These are phyloP conservation scores for Drosophila neonasuta DNA, from an alignment of 2,888 invertebrate species.

Conservation along the genomic window DNA sequence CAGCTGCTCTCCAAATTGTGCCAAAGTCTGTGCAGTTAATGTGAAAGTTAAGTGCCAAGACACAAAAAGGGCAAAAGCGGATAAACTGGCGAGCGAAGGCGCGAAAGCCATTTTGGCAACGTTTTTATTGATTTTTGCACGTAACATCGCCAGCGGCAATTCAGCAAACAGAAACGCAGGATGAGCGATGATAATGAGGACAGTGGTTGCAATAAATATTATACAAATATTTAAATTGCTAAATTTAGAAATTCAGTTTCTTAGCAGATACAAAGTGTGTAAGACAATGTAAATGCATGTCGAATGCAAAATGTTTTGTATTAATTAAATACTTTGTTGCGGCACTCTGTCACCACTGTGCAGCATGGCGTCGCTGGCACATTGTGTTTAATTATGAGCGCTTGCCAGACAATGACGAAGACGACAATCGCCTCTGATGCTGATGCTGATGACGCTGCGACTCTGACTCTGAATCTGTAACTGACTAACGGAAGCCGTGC, in stretches of 20 bases:
- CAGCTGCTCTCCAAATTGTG: constrained; percentile 39
- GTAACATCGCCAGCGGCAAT: constrained; percentile 27
- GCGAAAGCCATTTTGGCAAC: constrained; percentile 65
- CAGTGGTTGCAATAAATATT: constrained; percentile 30
- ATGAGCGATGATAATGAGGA: constrained; percentile 16
- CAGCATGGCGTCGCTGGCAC: constrained; percentile 34
- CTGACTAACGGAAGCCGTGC: constrained; percentile 52
- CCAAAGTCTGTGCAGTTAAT: constrained; percentile 57
- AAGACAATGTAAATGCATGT: background rate
- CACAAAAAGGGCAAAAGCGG: constrained; percentile 40
- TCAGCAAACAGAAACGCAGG: background rate
- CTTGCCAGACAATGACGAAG: constrained; percentile 61
- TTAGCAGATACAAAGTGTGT: background rate
- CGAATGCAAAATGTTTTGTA: background rate
- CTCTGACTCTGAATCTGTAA: constrained; percentile 37
- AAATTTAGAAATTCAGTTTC: background rate
- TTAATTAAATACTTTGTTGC: background rate
- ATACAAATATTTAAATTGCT: background rate
- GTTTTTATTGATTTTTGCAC: constrained; percentile 69
- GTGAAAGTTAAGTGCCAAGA: constrained; percentile 50
- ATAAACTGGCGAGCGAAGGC: constrained; percentile 60
- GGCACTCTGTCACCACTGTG: constrained; percentile 33
- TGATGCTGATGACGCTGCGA: constrained; percentile 36
- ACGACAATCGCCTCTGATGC: constrained; percentile 45
- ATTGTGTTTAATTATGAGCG: constrained; percentile 68